Evolutionary conservation across 1,140 invertebrate genomes (phyloP), one percentile per base, ranked within the genome.

Genomic region (Acyrthosiphon pisum): DNA sequence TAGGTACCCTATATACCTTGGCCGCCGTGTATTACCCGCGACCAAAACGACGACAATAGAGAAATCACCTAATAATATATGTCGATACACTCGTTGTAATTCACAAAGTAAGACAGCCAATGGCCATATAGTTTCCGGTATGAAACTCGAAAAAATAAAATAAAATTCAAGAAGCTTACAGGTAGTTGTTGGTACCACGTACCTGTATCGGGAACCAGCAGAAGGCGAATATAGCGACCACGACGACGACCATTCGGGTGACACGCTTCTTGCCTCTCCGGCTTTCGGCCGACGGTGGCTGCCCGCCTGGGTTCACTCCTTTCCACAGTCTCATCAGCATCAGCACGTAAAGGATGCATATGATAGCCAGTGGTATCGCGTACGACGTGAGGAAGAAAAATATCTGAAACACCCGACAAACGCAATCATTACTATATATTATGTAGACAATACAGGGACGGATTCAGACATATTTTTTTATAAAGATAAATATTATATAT

Each of bases 121-220:
- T 41, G 41, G 41, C 3, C 41, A 4, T 41, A 3, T 41, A 3
- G 41, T 41, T 41, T 2, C 4, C 3, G 41, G 41, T 2, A 2
- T 41, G 3, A 41, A 41, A 41, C 1, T 41, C 2, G 2, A 41
- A 3, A 41, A 3, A 41, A 41, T 4, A 4, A 37, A 37, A 41
- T 4, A 41, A 41, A 41, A 41, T 41, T 41, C 41, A 41, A 2
- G 41, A 41, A 41, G 2, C 41, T 4, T 41, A 41, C 41, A 41
- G 41, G 41, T 41, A 41, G 41, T 41, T 41, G 41, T 41, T 0
- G 35, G 76, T 22, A 20, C 35, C 7, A 94, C 96, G 96, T 94
- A 98, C 97, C 96, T 99, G 98, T 94, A 99, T 98, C 4, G 99
- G 99, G 94, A 98, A 97, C 99, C 99, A 99, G 95, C 98, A 99